phyloP scores from a whole-genome alignment of 2,888 invertebrate species.

The Tillus elongatus region DNA sequence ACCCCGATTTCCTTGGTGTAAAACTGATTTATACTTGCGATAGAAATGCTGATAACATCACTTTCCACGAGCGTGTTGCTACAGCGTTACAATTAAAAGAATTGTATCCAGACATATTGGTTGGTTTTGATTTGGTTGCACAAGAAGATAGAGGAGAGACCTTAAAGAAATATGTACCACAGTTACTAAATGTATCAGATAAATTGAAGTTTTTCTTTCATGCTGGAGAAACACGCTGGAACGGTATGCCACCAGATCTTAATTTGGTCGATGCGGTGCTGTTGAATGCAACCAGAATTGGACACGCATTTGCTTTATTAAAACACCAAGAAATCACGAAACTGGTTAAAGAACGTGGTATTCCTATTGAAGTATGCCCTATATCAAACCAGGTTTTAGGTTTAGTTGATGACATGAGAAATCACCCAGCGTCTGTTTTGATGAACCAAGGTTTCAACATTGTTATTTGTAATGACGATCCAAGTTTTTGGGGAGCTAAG shows the following conservation, averaged over 20 bases:
- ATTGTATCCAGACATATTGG: conserved; percentile 51
- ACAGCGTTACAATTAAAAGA: conserved; percentile 34
- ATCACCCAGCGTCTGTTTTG: conserved; percentile 57
- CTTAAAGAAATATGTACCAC: conserved; percentile 49
- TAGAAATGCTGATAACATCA: conserved; percentile 37
- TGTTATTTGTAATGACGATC: conserved; percentile 64
- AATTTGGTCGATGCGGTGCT: conserved; percentile 65
- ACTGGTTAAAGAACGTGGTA: conserved; percentile 46
- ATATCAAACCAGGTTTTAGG: conserved; percentile 62
- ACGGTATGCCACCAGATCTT: conserved; percentile 52
- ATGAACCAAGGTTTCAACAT: conserved; percentile 57
- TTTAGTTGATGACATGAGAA: conserved; percentile 57
- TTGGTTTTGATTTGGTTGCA: conserved; percentile 68
- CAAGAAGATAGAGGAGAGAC: conserved; percentile 61
- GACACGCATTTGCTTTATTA: conserved; percentile 60
- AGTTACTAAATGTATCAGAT: conserved; percentile 43
- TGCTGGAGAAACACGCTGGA: conserved; percentile 69
- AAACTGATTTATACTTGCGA: conserved; percentile 51
- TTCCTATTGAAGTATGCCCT: conserved; percentile 63
- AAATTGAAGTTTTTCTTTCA: conserved; percentile 59
- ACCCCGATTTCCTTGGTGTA: conserved; percentile 47
- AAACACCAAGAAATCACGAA: conserved; percentile 58
- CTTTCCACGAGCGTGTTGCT: conserved; percentile 30
- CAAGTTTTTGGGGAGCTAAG: conserved; percentile 62
- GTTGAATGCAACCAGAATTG: conserved; percentile 56